These are phyloP conservation scores for Drosophila kikkawai DNA, from an alignment of 1,140 invertebrate genomes.

Conservation along the genomic window DNA sequence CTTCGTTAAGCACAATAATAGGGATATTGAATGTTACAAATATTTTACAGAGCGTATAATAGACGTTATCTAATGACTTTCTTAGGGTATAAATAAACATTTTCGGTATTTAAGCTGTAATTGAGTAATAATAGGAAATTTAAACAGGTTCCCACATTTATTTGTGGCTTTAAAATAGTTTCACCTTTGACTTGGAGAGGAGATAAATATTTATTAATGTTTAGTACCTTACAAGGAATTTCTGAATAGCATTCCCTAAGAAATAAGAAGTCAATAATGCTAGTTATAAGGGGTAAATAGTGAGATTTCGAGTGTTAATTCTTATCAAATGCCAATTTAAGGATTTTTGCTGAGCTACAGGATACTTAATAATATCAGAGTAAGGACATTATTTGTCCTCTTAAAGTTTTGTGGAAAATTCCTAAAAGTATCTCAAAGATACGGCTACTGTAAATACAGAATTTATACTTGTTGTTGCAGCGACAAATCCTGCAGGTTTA, in stretches of 20 bases:
- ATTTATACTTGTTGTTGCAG: neutral
- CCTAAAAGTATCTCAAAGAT: neutral
- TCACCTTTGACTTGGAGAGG: neutral
- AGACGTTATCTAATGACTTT: neutral
- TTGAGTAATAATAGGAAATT: neutral
- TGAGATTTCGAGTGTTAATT: too few species aligned
- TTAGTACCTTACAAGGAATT: neutral
- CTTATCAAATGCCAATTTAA: too few species aligned
- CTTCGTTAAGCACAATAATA: neutral
- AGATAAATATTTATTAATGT: neutral
- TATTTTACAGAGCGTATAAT: neutral
- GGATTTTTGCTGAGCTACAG: too few species aligned
- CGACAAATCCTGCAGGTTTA: neutral
- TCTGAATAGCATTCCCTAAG: neutral
- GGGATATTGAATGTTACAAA: neutral
- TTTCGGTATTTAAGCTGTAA: neutral
- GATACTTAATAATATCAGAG: too few species aligned
- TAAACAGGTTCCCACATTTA: neutral
- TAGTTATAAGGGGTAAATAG: neutral
- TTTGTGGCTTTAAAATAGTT: neutral
- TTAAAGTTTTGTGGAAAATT: too few species aligned
- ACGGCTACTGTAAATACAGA: too few species aligned
- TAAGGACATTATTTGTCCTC: too few species aligned
- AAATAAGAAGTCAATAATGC: neutral
- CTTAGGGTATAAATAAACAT: neutral